A percentile compares a stretch with the other conserved stretches of the same genome.
These are phyloP conservation scores for Gopherus flavomarginatus DNA, from an alignment of 2,113 vertebrate genomes.

Conservation along the genomic window DNA sequence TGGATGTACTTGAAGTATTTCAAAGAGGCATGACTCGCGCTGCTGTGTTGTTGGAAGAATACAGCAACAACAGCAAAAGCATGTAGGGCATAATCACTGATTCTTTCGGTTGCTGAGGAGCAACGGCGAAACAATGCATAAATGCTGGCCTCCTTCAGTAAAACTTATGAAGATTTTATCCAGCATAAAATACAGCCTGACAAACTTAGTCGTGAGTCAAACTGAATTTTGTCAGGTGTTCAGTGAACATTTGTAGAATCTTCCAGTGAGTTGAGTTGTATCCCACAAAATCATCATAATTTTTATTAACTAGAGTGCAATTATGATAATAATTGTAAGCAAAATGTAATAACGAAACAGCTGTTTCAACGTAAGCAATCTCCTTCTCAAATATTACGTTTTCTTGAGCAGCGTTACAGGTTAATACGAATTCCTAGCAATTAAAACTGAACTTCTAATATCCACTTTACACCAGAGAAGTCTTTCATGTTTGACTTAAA, in stretches of 20 bases:
- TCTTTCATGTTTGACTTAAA: background rate
- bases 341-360: slow-evolving; percentile 12
- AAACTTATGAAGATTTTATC: background rate
- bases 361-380: background rate
- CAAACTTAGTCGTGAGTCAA: slow-evolving; percentile 70
- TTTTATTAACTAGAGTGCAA: slow-evolving; percentile 49
- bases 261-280: slow-evolving; percentile 51
- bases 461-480: background rate
- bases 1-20: background rate
- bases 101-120: background rate
- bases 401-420: background rate
- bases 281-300: slow-evolving; percentile 56
- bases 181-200: slow-evolving; percentile 45
- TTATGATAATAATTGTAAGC: background rate
- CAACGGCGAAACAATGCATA: background rate
- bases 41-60: fast-evolving
- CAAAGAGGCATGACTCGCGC: background rate
- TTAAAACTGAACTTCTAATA: slow-evolving; percentile 10
- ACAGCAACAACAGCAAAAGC: background rate
- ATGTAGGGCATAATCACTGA: fast-evolving
- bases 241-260: slow-evolving; percentile 63
- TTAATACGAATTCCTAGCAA: slow-evolving; percentile 6
- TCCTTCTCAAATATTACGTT: background rate
- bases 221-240: slow-evolving; percentile 70
- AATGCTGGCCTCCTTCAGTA: slow-evolving; percentile 10